Evolutionary conservation across 2,113 vertebrate genomes (phyloP), one percentile per base, ranked within the genome.

Genomic region (Shinisaurus crocodilurus): DNA sequence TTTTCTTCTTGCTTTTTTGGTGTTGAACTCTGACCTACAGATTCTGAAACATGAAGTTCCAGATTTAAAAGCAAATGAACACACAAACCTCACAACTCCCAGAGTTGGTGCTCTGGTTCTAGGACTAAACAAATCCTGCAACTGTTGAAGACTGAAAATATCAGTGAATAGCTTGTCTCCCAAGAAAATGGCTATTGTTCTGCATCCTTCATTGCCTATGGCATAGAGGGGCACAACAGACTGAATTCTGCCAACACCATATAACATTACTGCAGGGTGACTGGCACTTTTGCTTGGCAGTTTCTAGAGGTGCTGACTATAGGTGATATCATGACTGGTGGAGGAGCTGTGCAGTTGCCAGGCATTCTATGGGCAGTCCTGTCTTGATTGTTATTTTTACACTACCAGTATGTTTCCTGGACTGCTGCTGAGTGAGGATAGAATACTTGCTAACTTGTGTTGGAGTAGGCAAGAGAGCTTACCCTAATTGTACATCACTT

Each of bases 1-100:
- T 83, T 89, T 90, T 96, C 95, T 67, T 83, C 83, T 25, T 88
- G 87, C 91, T 95, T 96, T 95, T 45, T 95, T 83, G 95, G 93
- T 43, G 91, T 63, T 0, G 96, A 86, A 72, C 94, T 94, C 70
- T 96, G 77, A 86, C 90, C 92, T 94, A 94, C 86, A 4, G 92
- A 60, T 85, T 96, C 96, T 96, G 93, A 92, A 91, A 95, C 32
- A 89, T 88, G 86, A 94, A 88, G 86, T 18, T 82, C 2, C 54
- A 0, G 18, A n/a, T 88, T 88, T 27, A 29, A n/a, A 76, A 57
- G 74, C 34, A 32, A 34, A 34, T 29, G 37, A n/a, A 75, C 8
- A 48, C 20, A 23, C 34, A 29, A 32, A 40, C 29, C 40, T 65
- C 32, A 67, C 8, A 65, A 45, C 25, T 77, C 63, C 12, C 6